Conservation (phyloP, 2,113 vertebrate species). For the Ochotona curzoniae region DNA sequence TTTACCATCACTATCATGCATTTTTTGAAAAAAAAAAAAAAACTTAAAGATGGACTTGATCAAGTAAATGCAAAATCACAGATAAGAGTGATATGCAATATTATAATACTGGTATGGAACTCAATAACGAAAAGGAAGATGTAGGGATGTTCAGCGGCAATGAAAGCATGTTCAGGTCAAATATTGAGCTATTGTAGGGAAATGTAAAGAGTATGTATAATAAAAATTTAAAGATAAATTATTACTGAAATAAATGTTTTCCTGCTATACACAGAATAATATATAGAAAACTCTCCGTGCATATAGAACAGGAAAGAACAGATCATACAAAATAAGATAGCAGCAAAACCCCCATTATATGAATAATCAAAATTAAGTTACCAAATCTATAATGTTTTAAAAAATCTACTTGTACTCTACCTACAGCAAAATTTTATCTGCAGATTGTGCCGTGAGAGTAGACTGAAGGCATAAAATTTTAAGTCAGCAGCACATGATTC, state of each 20-base stretch:
- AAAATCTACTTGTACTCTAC: constrained; percentile 20
- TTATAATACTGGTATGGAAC: too few relatives aligned
- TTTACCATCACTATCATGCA: not conserved
- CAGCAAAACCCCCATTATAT: not conserved
- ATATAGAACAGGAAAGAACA: not conserved
- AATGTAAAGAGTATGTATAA: not conserved
- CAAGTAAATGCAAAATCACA: not conserved
- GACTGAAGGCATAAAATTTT: constrained; percentile 82
- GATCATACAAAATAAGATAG: constrained; percentile 33
- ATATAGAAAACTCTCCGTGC: constrained; percentile 2
- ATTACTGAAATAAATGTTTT: constrained; percentile 21
- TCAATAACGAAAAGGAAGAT: not conserved
- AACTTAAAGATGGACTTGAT: constrained; percentile 15
- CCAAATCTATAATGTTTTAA: not conserved
- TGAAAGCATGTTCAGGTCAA: constrained; percentile 28
- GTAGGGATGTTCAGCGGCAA: not conserved
- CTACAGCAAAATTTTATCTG: constrained; percentile 73
- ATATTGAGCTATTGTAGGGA: not conserved
- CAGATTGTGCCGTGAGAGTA: constrained; percentile 79
- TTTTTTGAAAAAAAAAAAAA: not conserved
- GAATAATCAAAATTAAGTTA: constrained; percentile 31
- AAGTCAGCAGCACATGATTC: constrained; percentile 84
- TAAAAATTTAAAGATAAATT: constrained; percentile 33
- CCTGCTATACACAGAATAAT: not conserved
- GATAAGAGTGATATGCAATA: not conserved